Evolutionary conservation across 2,888 invertebrate species (phyloP).

Genomic region (Caenorhabditis sp.): DNA sequence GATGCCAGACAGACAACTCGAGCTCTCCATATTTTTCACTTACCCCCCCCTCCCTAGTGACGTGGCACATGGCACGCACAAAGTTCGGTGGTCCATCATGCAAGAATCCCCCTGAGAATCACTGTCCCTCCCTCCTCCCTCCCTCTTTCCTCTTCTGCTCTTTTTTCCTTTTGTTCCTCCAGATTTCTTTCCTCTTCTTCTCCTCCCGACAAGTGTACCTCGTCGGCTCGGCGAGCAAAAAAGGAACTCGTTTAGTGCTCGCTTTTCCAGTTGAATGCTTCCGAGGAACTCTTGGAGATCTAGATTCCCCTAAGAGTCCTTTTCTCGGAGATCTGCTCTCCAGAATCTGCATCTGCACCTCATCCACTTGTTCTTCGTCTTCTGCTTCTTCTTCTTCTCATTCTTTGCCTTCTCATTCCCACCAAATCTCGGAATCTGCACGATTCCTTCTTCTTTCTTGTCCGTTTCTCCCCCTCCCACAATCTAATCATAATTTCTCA

Average conservation of each 20-base stretch:
- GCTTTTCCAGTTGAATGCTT: slow-evolving; percentile 15
- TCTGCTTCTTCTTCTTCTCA: background rate
- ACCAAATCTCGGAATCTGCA: slow-evolving; percentile 35
- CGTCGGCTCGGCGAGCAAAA: slow-evolving; percentile 17
- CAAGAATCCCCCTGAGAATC: slow-evolving; percentile 47
- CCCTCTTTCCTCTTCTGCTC: slow-evolving; percentile 18
- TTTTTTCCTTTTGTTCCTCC: slow-evolving; percentile 11
- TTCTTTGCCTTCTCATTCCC: slow-evolving; percentile 34
- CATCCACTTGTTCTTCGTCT: no score
- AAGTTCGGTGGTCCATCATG: slow-evolving; percentile 40
- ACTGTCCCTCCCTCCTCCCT: no score
- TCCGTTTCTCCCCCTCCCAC: slow-evolving; percentile 8
- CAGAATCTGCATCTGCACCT: slow-evolving; percentile 19
- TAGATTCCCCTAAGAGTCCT: no score
- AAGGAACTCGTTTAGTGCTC: background rate
- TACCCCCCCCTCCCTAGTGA: slow-evolving; percentile 15
- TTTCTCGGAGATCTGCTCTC: background rate
- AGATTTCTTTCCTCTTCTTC: slow-evolving; percentile 21
- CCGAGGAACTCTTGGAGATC: slow-evolving; percentile 2
- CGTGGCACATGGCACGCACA: slow-evolving; percentile 49
- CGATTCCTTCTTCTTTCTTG: slow-evolving; percentile 27
- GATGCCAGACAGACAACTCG: no score
- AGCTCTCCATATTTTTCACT: background rate
- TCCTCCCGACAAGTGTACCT: slow-evolving; percentile 33
- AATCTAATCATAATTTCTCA: slow-evolving; percentile 49